A percentile compares a stretch with the other conserved stretches of the same genome.
Evolutionary conservation across 2,797 vertebrate species (phyloP).

Genomic region (Chaetophractus vellerosus): DNA sequence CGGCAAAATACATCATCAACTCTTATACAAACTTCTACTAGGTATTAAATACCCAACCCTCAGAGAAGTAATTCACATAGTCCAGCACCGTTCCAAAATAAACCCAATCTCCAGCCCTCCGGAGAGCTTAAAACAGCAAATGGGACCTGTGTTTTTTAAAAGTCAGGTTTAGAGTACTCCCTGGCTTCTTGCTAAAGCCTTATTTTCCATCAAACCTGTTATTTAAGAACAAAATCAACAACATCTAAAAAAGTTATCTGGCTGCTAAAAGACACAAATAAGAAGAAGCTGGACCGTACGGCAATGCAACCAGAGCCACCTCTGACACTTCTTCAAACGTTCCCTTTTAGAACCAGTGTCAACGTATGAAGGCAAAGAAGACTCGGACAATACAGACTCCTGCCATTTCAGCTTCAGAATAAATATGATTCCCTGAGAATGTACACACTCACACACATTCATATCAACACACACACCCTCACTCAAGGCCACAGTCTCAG

Average conservation of each 20-base stretch:
- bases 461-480: neutral
- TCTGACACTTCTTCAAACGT: neutral
- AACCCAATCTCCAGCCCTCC: conserved; percentile 89
- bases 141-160: conserved; percentile 89
- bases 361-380: neutral
- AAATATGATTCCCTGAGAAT: neutral
- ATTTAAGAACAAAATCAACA: conserved; percentile 81
- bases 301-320: neutral
- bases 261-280: conserved; percentile 48
- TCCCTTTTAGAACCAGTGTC: neutral
- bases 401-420: neutral
- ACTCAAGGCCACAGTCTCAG: neutral
- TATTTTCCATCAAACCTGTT: conserved; percentile 82
- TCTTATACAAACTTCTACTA: conserved; percentile 91
- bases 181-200: conserved; percentile 87
- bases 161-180: conserved; percentile 88
- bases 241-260: conserved; percentile 58
- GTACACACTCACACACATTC: neutral
- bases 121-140: conserved; percentile 91
- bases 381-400: neutral
- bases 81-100: conserved; percentile 91
- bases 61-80: conserved; percentile 91
- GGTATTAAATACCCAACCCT: conserved; percentile 91
- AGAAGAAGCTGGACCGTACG: neutral
- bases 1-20: conserved; percentile 92